Conservation (phyloP, 2,113 vertebrate genomes). For the Thermophis baileyi region DNA sequence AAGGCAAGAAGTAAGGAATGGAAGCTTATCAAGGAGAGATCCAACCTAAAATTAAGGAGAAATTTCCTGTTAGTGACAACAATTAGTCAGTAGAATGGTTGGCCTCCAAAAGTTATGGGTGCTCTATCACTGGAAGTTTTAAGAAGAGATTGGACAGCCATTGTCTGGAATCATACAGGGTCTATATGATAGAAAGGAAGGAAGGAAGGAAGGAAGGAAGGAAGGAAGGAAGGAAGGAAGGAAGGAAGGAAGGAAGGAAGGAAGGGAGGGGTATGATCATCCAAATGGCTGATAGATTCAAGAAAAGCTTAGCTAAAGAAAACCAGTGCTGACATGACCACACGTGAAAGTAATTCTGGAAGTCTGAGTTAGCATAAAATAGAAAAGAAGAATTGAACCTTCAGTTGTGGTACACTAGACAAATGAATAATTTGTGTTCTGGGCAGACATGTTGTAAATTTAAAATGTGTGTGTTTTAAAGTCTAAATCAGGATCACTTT, state of each 20-base stretch:
- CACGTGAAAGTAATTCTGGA: neutral
- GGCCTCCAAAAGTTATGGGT: neutral
- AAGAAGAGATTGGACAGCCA: neutral
- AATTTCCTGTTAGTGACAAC: neutral
- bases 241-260: neutral
- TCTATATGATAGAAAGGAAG: neutral
- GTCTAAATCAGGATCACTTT: neutral
- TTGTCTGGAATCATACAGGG: neutral
- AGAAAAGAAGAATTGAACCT: neutral
- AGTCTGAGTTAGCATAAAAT: neutral
- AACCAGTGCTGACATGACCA: neutral
- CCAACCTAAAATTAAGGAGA: neutral
- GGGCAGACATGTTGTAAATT: neutral
- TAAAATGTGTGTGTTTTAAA: neutral
- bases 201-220: neutral
- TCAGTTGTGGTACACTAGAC: neutral
- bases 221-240: no score
- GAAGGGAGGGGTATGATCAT: neutral
- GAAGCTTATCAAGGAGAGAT: neutral
- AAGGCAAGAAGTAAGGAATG: neutral
- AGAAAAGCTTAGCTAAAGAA: neutral
- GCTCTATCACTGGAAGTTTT: neutral
- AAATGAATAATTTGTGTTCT: neutral
- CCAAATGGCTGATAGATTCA: neutral
- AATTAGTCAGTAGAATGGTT: neutral